Evolutionary conservation across 2,113 vertebrate species (phyloP).

Genomic region (Pyrgilauda ruficollis): DNA sequence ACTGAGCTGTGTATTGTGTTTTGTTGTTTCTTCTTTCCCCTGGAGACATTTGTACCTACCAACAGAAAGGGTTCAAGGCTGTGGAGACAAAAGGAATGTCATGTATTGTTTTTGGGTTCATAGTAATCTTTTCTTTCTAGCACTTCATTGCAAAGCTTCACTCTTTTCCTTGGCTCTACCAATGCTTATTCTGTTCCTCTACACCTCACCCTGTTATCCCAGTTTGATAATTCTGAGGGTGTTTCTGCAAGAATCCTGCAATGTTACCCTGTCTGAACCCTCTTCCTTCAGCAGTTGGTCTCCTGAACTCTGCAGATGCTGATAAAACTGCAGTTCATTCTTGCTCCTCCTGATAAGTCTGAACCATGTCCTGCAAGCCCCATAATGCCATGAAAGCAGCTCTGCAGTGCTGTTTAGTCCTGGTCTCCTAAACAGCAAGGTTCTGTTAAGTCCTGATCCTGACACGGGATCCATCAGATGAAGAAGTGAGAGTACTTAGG

Average conservation of each 20-base stretch:
- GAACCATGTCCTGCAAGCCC: neutral
- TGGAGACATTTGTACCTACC: neutral
- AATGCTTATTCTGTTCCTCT: neutral
- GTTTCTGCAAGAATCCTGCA: neutral
- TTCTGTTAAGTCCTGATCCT: neutral
- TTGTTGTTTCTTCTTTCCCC: neutral
- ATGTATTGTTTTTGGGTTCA: rapidly evolving
- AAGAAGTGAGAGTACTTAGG: neutral
- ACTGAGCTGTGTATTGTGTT: neutral
- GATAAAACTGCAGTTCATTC: neutral
- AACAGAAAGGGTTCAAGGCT: neutral
- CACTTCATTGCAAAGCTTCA: neutral
- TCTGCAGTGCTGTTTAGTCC: neutral
- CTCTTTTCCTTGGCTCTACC: neutral
- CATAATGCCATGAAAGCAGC: neutral
- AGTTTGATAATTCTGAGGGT: neutral
- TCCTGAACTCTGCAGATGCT: neutral
- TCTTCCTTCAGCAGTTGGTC: neutral
- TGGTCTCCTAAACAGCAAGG: neutral
- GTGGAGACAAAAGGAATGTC: neutral
- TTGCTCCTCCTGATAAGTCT: neutral
- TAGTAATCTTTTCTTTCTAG: neutral
- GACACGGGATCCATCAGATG: neutral
- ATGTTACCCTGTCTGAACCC: neutral
- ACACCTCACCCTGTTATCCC: neutral